Conservation (phyloP, 2,888 invertebrate species). For the Diabrotica balteata region DNA sequence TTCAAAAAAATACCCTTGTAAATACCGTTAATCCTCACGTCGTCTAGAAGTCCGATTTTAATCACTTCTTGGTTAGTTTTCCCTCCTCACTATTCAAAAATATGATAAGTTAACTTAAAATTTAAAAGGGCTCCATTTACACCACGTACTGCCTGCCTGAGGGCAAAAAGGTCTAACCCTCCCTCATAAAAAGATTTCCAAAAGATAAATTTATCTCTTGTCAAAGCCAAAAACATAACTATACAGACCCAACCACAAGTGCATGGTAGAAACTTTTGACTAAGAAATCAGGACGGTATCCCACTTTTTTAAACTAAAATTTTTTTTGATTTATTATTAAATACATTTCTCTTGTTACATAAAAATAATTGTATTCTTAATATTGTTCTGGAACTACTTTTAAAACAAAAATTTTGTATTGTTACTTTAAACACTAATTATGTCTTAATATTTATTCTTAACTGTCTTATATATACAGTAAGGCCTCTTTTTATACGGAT, state of each 20-base stretch:
- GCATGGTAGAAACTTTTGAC: conserved; percentile 40
- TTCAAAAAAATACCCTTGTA: no score
- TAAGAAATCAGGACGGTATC: conserved; percentile 20
- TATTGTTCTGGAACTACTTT: no score
- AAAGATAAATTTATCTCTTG: conserved; percentile 56
- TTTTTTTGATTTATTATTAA: no score
- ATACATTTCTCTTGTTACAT: no score
- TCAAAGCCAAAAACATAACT: conserved; percentile 50
- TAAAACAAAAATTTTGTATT: no score
- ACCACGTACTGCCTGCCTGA: conserved; percentile 31
- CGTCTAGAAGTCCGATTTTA: not conserved
- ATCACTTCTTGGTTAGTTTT: not conserved
- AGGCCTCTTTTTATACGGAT: no score
- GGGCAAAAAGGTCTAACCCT: conserved; percentile 43
- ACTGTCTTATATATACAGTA: no score
- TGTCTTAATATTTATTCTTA: no score
- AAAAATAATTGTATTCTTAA: no score
- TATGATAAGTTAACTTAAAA: not conserved
- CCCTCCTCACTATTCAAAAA: not conserved
- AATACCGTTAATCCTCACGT: no score
- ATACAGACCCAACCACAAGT: conserved; percentile 51
- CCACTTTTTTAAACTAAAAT: no score
- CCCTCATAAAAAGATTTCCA: conserved; percentile 53
- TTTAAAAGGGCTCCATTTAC: conserved; percentile 12
- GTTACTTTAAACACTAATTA: no score